Base-by-base conservation (phyloP, 2,113 vertebrate genomes). In the Podilymbus podiceps region DNA sequence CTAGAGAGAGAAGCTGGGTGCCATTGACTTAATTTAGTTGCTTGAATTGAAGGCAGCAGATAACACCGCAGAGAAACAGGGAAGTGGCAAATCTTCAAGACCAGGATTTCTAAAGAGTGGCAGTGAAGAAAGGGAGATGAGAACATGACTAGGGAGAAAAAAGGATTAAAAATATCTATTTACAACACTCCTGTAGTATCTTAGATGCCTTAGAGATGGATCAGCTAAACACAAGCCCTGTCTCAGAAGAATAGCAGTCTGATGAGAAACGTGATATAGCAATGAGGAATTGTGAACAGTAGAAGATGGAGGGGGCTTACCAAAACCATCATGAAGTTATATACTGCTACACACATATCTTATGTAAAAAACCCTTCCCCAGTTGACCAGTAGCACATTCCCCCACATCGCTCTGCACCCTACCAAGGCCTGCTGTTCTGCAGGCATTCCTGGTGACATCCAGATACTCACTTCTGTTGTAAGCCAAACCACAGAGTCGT, bases 21-120 rank as follows among this genome's bases (percentile, higher is more conserved):
- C 91, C 59, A 91, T 94, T 95, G 92, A 89, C 76, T 97, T 96
- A 93, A 95, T 95, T 96, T 91, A 82, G 80, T 89, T 96, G 53
- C 62, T 88, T 73, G 85, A 89, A 96, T 82, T 89, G 66, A 79
- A 94, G 84, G 89, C 66, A 88, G 62, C 10, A 1, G 69, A 33
- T 50, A 85, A 78, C 49, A 73, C 40, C 9, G 40, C 24, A 76
- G 79, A 91, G 74, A 77, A 94, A 66, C 12, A 69, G 62, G 66
- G 31, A 94, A 80, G 77, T 42, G 46, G 49, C n/a, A 94, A 47
- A 62, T 91, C 74, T 95, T 94, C 50, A 85, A 75, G 67, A 60
- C 27, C n/a, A 79, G 42, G 21, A 33, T 95, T 96, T 85, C 38
- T 91, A 5, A 89, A 76, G 69, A 88, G 23, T 68, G 50, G 25